Base-by-base conservation (phyloP, 2,797 vertebrate genomes). In the Labroides dimidiatus region DNA sequence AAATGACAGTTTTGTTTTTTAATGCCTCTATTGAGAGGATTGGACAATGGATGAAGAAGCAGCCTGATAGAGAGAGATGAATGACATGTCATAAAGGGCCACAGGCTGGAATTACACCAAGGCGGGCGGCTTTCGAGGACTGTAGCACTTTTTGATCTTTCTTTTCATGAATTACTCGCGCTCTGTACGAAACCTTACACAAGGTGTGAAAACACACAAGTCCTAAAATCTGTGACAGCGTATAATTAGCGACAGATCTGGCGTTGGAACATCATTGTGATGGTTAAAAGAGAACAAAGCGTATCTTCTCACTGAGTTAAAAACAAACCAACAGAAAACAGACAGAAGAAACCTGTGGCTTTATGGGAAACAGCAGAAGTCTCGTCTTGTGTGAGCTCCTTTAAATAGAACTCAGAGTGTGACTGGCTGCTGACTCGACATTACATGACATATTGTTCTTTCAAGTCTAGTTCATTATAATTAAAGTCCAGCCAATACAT, bases 151-250 rank as follows among this genome's bases (percentile, higher is more conserved):
- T 33, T 8, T 33, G 1, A 33, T 33, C 7, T 7, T 33, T 23
- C 24, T 52, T 58, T 62, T 76, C 60, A 74, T 72, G 17, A 64
- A 79, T 75, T 77, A 77, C 75, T 77, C 64, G 56, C 24, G 36
- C 75, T 72, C 27, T 41, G 56, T 56, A 42, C 13, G 24, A 63
- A 56, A 60, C 48, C 50, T 74, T 56, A 37, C 67, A 33, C 33
- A 10, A n/a, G 64, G 49, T 20, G 0, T 39, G 3, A 39, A 12
- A 39, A 39, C 37, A 15, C 57, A 58, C 14, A 27, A 45, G 21
- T 62, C 45, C 50, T n/a, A 16, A 14, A 58, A 66, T 69, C 58
- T 53, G 43, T 57, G 37, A 30, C 50, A 39, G 4, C 37, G 13
- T 39, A 14, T 39, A 33, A 33, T 39, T 39, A 39, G 10, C 13